Base-by-base conservation (phyloP, 64 coral and sea anemone genomes). In the Montipora capricornis region DNA sequence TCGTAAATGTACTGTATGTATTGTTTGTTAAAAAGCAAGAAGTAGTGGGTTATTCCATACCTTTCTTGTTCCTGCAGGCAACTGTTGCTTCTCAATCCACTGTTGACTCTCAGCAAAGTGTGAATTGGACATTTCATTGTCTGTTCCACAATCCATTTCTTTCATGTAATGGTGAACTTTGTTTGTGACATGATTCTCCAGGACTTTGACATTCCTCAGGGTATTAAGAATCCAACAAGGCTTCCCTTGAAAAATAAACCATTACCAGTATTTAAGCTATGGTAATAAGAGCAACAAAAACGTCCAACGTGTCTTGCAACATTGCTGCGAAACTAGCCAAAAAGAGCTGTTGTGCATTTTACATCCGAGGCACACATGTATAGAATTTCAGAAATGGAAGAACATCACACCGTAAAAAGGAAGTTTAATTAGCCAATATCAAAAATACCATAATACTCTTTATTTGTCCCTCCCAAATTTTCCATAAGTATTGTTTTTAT, bases 141-240 rank as follows among this genome's bases (percentile, higher is more conserved):
- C 20, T 2, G 15, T 64, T 46, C 49, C 71, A 75, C 49, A 59
- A 67, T 49, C 71, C 50, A 55, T 86, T 92, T 92, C 80, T 78
- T 94, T 96, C 86, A 91, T 99, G 47, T 87, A 96, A 62, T 99
- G 81, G 52, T 96, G 58, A 66, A 99, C 90, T 60, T 99, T 95
- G 82, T 47, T 88, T 6, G 92, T 89, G 73, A 99, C 98, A 93
- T 99, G 98, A 14, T 22, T 95, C 52, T 99, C 98, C 67, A 99
- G 74, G 6, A 87, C 73, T 66, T 80, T 94, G 11, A 99, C 98
- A 92, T 99, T 99, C 81, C 75, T 94, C 13, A 92, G 14, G 17
- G 98, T 99, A 49, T 99, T 96, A 8, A 99, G 88, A 22, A 93
- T 89, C 98, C 98, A 99, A 20, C 89, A 89, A 52, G 86, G 94